Base-by-base conservation (phyloP, 2,888 invertebrate species). In the Monoplex corrugatus region DNA sequence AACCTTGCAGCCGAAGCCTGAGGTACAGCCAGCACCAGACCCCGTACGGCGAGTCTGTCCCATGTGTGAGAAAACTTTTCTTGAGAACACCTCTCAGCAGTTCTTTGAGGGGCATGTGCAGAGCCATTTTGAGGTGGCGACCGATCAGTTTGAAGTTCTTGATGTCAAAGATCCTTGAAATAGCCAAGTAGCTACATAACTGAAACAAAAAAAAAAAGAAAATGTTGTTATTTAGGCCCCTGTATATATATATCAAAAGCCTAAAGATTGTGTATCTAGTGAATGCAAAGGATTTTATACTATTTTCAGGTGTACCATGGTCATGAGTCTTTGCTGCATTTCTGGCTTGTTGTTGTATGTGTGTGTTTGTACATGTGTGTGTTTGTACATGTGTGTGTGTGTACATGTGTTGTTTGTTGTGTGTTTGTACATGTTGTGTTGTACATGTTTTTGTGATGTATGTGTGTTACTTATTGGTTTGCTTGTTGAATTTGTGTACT, bases 71-170 rank as follows among this genome's bases (percentile, higher is more conserved):
- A 92, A 89, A 0, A 80, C 87, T n/a, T 94, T 94, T 88, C 92
- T 92, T 0, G 63, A 90, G 13, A 89, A 89, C 23, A 87, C 93
- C 0, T 89, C 94, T 0, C 94, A 94, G 89, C 89, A 92, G n/a
- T 92, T 93, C 16, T 95, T 92, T 91, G 94, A 95, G 90, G 91
- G 90, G 28, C 95, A 95, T 89, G 95, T 95, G 5, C 92, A 94
- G 68, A 92, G 92, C 72, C 95, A 95, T 78, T 95, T 95, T 90
- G 94, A 93, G 13, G 94, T 94, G 43, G 19, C 16, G 57, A 44
- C 50, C 1, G 88, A 88, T 43, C 88, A 40, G 35, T 88, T 88
- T 88, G 88, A 88, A 35, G 43, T 88, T 38, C 72, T 88, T 44
- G 44, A 88, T 40, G 35, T 80, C 10, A 35, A 57, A 23, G 78